A percentile compares a stretch with the other conserved stretches of the same genome.
Evolutionary conservation across 2,113 vertebrate genomes (phyloP).

Genomic region (Microtus montanus): DNA sequence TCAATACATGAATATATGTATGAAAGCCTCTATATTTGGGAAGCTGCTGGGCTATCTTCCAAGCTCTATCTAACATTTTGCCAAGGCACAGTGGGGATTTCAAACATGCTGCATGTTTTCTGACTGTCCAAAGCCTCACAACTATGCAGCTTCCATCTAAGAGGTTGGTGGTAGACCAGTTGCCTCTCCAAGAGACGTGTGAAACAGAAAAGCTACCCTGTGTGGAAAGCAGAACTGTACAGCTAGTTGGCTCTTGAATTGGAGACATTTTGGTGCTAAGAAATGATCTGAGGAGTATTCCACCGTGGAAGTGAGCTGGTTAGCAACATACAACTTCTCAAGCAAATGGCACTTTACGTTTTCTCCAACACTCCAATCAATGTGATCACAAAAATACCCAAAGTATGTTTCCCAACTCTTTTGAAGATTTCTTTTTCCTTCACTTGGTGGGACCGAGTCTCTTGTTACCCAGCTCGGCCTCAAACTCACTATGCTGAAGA

Average conservation of each 20-base stretch:
- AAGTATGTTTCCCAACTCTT: not conserved
- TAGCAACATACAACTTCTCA: not conserved
- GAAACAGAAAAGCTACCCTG: not conserved
- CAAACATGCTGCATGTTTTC: not conserved
- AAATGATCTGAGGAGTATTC: not conserved
- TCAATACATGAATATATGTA: too few relatives aligned
- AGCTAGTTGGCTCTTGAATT: not conserved
- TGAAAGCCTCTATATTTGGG: not conserved
- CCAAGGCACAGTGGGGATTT: not conserved
- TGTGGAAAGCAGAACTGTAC: not conserved
- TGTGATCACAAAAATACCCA: not conserved
- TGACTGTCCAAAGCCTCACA: not conserved
- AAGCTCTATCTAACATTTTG: not conserved
- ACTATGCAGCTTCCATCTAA: not conserved
- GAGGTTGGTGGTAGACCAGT: not conserved
- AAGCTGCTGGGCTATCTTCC: not conserved
- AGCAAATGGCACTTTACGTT: not conserved
- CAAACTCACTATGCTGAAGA: not conserved
- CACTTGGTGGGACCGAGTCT: not conserved
- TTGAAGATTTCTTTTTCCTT: not conserved
- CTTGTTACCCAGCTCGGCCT: not conserved
- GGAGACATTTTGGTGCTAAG: not conserved
- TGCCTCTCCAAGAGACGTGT: not conserved
- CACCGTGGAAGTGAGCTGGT: too few relatives aligned
- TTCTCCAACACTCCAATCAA: not conserved